phyloP scores from a whole-genome alignment of 2,797 vertebrate species.

The Muscicapa comitata region DNA sequence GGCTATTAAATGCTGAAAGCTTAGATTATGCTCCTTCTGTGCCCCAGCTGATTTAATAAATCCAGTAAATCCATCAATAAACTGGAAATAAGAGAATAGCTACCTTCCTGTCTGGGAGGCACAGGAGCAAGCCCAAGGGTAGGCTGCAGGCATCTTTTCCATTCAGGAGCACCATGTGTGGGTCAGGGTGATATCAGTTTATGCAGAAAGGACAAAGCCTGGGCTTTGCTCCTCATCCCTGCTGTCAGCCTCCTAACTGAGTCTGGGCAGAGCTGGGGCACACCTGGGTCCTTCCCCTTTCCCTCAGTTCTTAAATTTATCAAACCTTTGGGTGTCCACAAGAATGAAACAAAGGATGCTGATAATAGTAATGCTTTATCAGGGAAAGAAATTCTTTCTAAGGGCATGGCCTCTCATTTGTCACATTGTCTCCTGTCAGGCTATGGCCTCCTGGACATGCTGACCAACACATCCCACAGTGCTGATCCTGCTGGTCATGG shows the following conservation, averaged over 20 bases:
- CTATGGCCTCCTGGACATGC: accelerated
- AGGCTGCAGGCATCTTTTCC: neutral
- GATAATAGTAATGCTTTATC: neutral
- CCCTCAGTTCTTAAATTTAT: neutral
- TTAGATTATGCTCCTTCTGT: neutral
- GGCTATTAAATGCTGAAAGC: neutral
- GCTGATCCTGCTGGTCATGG: neutral
- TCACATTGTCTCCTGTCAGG: neutral
- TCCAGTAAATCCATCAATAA: neutral
- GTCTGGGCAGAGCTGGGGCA: neutral
- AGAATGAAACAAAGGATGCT: neutral
- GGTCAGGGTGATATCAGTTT: neutral
- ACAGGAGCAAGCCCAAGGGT: neutral
- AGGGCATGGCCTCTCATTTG: neutral
- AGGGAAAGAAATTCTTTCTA: neutral
- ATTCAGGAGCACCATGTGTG: accelerated
- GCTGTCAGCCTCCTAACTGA: neutral
- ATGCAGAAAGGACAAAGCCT: neutral
- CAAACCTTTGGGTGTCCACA: neutral
- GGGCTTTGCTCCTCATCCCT: neutral
- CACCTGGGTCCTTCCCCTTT: neutral
- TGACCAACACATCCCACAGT: accelerated
- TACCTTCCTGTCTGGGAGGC: neutral
- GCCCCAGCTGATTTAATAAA: neutral
- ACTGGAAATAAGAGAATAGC: neutral